Evolutionary conservation across 2,797 vertebrate genomes (phyloP).

Genomic region (Tarsius wallacei): DNA sequence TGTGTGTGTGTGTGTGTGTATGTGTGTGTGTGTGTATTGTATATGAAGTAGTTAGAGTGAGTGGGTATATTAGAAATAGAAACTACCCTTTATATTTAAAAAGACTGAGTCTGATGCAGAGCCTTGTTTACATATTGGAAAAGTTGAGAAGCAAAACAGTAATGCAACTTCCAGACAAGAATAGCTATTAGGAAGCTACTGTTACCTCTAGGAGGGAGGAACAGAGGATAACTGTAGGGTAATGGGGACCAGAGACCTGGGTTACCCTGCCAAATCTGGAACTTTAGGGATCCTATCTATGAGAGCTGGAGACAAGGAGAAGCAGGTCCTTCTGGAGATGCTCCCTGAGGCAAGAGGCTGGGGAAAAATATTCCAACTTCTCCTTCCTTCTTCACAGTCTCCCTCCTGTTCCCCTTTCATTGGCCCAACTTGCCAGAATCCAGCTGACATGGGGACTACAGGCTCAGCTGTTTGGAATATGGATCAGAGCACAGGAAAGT

Average conservation of each 20-base stretch:
- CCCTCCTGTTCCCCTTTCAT: fast-evolving
- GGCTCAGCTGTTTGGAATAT: not conserved
- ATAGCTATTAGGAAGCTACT: fast-evolving
- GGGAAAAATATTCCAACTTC: not conserved
- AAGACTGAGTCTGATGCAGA: not conserved
- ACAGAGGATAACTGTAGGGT: not conserved
- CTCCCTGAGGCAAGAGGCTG: not conserved
- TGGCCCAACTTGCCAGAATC: not conserved
- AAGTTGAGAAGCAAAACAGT: not conserved
- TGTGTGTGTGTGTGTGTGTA: not conserved
- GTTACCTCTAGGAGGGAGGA: not conserved
- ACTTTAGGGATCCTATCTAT: not conserved
- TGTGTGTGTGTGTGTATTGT: not conserved
- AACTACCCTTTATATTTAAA: conserved; percentile 17
- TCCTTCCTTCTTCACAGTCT: too few relatives aligned
- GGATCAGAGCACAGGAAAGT: not conserved
- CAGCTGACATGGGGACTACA: not conserved
- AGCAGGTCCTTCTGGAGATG: not conserved
- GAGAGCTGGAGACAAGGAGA: not conserved
- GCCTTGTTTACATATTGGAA: conserved; percentile 11
- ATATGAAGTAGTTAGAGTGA: not conserved
- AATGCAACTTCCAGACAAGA: not conserved
- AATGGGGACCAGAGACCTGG: not conserved
- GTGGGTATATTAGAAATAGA: not conserved
- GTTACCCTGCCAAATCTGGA: not conserved